Conservation (phyloP, 2,113 vertebrate genomes). For the Vidua macroura region DNA sequence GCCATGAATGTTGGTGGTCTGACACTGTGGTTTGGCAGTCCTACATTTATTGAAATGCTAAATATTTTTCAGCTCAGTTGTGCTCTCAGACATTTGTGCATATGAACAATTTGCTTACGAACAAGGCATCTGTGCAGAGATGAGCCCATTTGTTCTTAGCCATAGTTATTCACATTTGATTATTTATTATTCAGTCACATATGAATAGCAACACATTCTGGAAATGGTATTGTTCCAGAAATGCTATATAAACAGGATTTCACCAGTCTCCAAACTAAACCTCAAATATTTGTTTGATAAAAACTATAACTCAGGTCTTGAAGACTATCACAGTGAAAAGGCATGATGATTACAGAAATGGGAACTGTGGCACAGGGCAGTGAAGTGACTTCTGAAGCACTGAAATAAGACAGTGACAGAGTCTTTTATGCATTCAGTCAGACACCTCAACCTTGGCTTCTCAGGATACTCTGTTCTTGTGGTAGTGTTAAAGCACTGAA, state of each 20-base stretch:
- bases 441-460: not conserved
- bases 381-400: not conserved
- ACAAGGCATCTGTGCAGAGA: not conserved
- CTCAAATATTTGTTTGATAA: not conserved
- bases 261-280: not conserved
- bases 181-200: not conserved
- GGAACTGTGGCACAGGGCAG: not conserved
- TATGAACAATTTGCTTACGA: slow-evolving; percentile 1
- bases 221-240: not conserved
- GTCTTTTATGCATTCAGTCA: not conserved
- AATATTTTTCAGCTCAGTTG: slow-evolving; percentile 43
- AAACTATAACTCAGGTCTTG: not conserved
- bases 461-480: not conserved
- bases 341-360: not conserved
- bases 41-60: slow-evolving; percentile 36
- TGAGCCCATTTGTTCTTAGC: not conserved
- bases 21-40: slow-evolving; percentile 53
- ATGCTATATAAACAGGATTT: not conserved
- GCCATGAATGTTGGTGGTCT: slow-evolving; percentile 50
- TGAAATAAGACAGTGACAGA: not conserved
- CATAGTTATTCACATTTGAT: not conserved
- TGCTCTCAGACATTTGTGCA: not conserved
- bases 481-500: not conserved
- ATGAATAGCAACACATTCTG: not conserved
- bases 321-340: not conserved